Evolutionary conservation across 2,888 invertebrate species (phyloP).

Genomic region (Yponomeuta plumbellus): DNA sequence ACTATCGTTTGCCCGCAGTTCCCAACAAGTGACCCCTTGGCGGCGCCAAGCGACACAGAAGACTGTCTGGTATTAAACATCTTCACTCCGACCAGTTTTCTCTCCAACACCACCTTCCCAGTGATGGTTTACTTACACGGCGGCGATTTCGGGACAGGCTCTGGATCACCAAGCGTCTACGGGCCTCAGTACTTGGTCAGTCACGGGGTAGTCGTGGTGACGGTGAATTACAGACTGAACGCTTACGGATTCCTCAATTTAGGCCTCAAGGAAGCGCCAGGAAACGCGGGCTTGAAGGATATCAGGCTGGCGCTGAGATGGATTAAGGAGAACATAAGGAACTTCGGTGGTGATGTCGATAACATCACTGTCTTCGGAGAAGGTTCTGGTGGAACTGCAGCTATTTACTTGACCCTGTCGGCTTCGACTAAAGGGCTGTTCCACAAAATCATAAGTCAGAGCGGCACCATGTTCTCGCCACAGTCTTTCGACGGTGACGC

Average conservation of each 20-base stretch:
- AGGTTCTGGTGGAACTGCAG: conserved; percentile 62
- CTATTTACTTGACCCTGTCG: conserved; percentile 57
- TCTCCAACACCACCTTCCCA: conserved; percentile 42
- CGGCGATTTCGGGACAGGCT: conserved; percentile 66
- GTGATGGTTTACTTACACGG: conserved; percentile 71
- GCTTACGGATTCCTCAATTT: conserved; percentile 66
- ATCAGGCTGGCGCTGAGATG: conserved; percentile 65
- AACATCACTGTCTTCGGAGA: conserved; percentile 68
- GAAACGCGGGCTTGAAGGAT: conserved; percentile 68
- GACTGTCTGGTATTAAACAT: conserved; percentile 69
- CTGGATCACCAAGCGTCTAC: conserved; percentile 55
- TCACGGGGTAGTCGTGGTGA: conserved; percentile 61
- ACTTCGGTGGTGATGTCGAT: conserved; percentile 56
- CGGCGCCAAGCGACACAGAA: conserved; percentile 59
- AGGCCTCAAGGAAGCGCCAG: conserved; percentile 56
- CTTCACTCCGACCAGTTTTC: conserved; percentile 43
- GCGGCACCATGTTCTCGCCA: conserved; percentile 54
- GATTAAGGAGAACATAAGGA: conserved; percentile 55
- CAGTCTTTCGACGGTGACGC: conserved; percentile 54
- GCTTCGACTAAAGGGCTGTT: conserved; percentile 60
- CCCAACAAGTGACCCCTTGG: conserved; percentile 51
- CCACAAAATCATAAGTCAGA: conserved; percentile 58
- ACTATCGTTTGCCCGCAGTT: conserved; percentile 61
- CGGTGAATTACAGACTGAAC: conserved; percentile 69
- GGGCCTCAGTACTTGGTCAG: conserved; percentile 66